Conservation (phyloP, 1,140 invertebrate species). For the Coelopa frigida region DNA sequence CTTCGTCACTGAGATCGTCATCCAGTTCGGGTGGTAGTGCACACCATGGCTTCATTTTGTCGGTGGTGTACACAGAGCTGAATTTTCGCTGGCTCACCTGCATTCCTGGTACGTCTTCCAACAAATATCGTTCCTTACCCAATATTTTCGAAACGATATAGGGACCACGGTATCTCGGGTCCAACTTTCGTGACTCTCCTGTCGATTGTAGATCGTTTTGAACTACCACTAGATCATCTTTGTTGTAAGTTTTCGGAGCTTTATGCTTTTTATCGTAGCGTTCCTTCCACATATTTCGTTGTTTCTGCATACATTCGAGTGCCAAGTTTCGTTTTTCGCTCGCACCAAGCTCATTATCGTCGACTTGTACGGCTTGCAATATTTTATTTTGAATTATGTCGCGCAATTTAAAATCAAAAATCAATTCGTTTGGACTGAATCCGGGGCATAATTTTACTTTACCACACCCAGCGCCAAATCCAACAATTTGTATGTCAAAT, state of each 20-base stretch:
- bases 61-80: no score
- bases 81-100: no score
- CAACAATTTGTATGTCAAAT: no score
- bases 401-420: neutral
- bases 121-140: no score
- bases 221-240: neutral
- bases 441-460: no score
- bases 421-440: neutral
- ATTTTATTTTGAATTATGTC: neutral
- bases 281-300: neutral
- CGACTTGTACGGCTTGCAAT: constrained; percentile 21
- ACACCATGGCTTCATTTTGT: no score
- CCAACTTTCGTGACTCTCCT: neutral
- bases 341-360: neutral
- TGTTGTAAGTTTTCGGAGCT: neutral
- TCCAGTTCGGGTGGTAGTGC: no score
- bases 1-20: no score
- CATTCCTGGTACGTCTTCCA: no score
- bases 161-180: neutral
- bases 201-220: neutral
- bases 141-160: no score
- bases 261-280: constrained; percentile 4
- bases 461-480: no score
- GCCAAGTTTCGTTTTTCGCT: neutral
- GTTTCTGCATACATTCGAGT: neutral